These are phyloP conservation scores for Chelon auratus DNA, from an alignment of 2,797 vertebrate species.

Conservation along the genomic window DNA sequence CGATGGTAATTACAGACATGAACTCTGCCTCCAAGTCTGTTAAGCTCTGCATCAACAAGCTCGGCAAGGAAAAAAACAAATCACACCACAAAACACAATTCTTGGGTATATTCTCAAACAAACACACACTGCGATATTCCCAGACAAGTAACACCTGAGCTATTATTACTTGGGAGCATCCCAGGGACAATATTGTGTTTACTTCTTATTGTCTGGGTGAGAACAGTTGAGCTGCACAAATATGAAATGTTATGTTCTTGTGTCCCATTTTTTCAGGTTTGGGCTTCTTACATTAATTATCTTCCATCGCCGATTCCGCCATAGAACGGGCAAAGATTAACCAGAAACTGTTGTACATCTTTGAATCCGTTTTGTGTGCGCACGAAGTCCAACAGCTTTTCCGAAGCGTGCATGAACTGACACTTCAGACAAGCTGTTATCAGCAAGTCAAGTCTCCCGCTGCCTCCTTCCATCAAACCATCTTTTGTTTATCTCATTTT, in stretches of 20 bases:
- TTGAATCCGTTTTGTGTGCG: slow-evolving; percentile 17
- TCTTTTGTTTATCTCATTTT: slow-evolving; percentile 29
- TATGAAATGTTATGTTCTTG: slow-evolving; percentile 35
- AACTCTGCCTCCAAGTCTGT: slow-evolving; percentile 25
- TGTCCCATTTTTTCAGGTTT: slow-evolving; percentile 32
- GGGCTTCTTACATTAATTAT: slow-evolving; percentile 27
- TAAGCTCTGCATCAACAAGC: slow-evolving; percentile 41
- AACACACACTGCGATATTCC: slow-evolving; percentile 27
- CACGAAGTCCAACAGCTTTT: slow-evolving; percentile 1
- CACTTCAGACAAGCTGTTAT: slow-evolving; percentile 23
- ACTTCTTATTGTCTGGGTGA: slow-evolving; percentile 3
- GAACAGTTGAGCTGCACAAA: slow-evolving; percentile 31
- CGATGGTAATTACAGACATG: slow-evolving; percentile 54
- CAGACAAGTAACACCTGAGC: slow-evolving; percentile 39
- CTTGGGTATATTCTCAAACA: slow-evolving; percentile 39
- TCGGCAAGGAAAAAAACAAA: slow-evolving; percentile 40
- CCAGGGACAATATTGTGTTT: slow-evolving; percentile 62
- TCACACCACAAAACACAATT: slow-evolving; percentile 30
- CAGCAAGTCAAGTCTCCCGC: slow-evolving; percentile 9
- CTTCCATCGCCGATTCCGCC: slow-evolving; percentile 18
- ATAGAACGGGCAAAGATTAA: slow-evolving; percentile 5
- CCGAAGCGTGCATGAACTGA: slow-evolving; percentile 2
- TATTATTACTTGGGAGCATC: slow-evolving; percentile 45
- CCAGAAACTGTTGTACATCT: neutral
- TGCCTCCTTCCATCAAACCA: slow-evolving; percentile 34